phyloP scores from a whole-genome alignment of 2,888 invertebrate species.

The Acanthosoma haemorrhoidale region DNA sequence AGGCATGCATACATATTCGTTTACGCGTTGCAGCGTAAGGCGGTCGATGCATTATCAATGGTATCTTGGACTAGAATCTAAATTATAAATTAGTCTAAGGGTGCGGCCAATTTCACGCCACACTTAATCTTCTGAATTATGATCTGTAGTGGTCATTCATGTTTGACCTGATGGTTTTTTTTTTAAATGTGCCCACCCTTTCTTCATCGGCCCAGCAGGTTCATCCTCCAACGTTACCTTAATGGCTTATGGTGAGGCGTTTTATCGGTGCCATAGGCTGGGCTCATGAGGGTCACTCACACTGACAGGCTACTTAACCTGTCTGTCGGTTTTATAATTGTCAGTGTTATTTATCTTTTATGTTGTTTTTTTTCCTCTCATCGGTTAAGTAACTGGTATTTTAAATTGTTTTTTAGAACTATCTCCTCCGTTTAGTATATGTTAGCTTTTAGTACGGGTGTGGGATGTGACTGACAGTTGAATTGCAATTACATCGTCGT shows the following conservation, averaged over 20 bases:
- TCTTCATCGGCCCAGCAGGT: neutral
- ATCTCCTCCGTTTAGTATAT: no score
- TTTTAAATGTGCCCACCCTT: neutral
- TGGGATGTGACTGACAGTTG: neutral
- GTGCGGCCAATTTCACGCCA: neutral
- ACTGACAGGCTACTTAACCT: neutral
- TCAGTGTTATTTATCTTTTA: neutral
- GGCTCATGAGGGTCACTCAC: neutral
- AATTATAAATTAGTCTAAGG: no score
- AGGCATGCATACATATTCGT: no score
- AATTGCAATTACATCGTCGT: no score
- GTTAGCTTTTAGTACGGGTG: no score
- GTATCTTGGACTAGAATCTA: no score
- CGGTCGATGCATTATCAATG: no score
- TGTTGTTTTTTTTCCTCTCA: neutral
- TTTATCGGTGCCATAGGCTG: neutral
- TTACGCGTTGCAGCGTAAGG: no score
- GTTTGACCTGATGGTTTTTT: neutral
- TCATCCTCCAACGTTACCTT: neutral
- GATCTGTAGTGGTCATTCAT: conserved; percentile 5
- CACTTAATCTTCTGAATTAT: neutral
- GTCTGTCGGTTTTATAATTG: neutral
- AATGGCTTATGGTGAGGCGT: neutral
- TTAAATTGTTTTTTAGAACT: conserved; percentile 2
- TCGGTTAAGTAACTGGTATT: neutral